Percentiles rank a stretch among this genome's conserved stretches.
phyloP scores from a whole-genome alignment of 2,888 invertebrate species.

The Thumatha senex region DNA sequence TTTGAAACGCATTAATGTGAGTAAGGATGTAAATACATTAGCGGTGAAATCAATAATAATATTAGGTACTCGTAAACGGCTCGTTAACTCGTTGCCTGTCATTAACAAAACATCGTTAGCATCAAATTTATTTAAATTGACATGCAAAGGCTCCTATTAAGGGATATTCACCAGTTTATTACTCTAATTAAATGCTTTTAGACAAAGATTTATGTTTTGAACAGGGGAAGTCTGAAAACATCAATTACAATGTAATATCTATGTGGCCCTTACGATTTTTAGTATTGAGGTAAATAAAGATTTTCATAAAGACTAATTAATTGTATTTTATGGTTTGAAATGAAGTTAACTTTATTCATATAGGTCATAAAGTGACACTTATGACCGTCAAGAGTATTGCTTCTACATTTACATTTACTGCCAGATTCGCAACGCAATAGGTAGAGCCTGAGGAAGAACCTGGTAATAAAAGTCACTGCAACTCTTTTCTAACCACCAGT shows the following conservation, averaged over 20 bases:
- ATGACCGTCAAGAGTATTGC: too few relatives aligned
- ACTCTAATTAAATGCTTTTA: neutral
- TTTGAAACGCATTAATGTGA: neutral
- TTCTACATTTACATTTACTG: too few relatives aligned
- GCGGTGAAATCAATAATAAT: constrained; percentile 22
- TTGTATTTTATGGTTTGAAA: too few relatives aligned
- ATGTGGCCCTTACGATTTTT: neutral
- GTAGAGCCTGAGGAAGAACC: too few relatives aligned
- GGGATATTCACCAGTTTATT: constrained; percentile 20
- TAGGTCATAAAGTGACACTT: too few relatives aligned
- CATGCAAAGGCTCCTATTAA: constrained; percentile 29
- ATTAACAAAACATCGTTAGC: constrained; percentile 34
- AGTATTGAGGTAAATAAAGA: neutral
- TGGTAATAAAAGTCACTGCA: too few relatives aligned
- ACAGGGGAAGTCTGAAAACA: neutral
- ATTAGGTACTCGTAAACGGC: constrained; percentile 18
- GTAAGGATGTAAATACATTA: neutral
- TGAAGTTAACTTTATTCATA: too few relatives aligned
- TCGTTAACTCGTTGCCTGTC: constrained; percentile 33
- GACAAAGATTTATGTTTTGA: neutral
- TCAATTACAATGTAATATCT: neutral
- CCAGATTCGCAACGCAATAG: too few relatives aligned
- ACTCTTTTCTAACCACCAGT: too few relatives aligned
- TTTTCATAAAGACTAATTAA: too few relatives aligned
- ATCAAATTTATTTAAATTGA: constrained; percentile 42